phyloP scores from a whole-genome alignment of 2,797 vertebrate species.

The Garrulus glandarius region DNA sequence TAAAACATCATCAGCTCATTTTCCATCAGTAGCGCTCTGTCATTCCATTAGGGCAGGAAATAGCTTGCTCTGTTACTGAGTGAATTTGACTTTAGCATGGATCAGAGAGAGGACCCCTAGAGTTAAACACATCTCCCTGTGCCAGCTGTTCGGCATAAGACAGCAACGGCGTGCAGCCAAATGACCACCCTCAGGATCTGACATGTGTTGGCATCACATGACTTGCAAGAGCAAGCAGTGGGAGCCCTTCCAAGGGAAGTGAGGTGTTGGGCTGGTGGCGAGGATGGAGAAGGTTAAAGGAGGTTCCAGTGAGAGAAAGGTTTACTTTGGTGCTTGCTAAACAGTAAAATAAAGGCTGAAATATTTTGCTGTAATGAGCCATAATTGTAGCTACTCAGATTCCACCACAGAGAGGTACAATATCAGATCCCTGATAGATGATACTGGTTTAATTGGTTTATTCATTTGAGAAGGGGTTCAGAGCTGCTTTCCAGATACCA shows the following conservation, averaged over 20 bases:
- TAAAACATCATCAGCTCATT: constrained; percentile 64
- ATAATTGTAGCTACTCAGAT: constrained; percentile 2
- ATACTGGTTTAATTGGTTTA: background rate
- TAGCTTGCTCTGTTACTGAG: constrained; percentile 47
- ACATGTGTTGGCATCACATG: constrained; percentile 13
- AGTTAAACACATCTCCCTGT: constrained; percentile 25
- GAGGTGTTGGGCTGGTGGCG: background rate
- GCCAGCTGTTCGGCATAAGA: constrained; percentile 40
- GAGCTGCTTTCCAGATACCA: constrained; percentile 2
- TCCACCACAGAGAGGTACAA: background rate
- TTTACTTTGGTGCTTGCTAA: background rate
- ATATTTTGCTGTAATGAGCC: background rate
- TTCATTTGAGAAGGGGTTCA: background rate
- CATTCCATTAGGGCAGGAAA: constrained; percentile 63
- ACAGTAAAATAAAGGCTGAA: background rate
- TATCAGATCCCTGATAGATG: background rate
- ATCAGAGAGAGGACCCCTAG: constrained; percentile 32
- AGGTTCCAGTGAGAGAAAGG: background rate
- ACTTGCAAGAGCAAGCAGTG: background rate
- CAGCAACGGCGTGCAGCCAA: background rate
- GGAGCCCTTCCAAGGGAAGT: background rate
- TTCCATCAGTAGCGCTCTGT: constrained; percentile 62
- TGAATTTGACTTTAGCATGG: constrained; percentile 33
- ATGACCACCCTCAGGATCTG: constrained; percentile 17
- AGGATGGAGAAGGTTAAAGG: background rate